These are phyloP conservation scores for Ophioninae sp. DNA, from an alignment of 2,888 invertebrate species.

Conservation along the genomic window DNA sequence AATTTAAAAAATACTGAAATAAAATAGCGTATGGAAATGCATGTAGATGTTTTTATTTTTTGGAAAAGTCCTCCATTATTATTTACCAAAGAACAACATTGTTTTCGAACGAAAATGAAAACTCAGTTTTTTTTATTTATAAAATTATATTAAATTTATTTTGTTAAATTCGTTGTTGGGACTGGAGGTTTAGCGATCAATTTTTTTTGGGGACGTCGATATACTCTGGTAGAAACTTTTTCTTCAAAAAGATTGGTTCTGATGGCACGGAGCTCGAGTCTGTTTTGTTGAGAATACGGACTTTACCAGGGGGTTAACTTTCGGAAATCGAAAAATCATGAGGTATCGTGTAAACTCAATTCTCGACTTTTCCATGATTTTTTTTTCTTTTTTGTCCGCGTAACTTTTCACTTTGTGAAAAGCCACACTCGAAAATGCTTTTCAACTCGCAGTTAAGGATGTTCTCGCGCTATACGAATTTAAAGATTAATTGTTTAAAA, in stretches of 20 bases:
- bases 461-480: too few relatives aligned
- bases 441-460: not conserved
- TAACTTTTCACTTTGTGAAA: not conserved
- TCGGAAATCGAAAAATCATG: not conserved
- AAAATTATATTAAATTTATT: not conserved
- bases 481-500: too few relatives aligned
- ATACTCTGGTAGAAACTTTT: constrained; percentile 2
- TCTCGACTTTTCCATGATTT: not conserved
- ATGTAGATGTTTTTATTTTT: not conserved
- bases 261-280: not conserved
- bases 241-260: not conserved
- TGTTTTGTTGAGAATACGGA: not conserved
- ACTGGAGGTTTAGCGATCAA: not conserved
- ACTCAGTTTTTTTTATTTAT: not conserved
- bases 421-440: not conserved
- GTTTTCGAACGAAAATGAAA: not conserved
- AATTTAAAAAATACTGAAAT: too few relatives aligned
- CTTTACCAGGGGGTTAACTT: constrained; percentile 3
- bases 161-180: not conserved
- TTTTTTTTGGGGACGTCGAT: constrained; percentile 3
- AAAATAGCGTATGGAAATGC: too few relatives aligned
- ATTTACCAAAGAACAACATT: not conserved
- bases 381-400: not conserved
- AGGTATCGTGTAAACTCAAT: constrained; percentile 2
- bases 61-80: not conserved